Conservation (phyloP, 2,888 invertebrate species). For the Tubulanus polymorphus region DNA sequence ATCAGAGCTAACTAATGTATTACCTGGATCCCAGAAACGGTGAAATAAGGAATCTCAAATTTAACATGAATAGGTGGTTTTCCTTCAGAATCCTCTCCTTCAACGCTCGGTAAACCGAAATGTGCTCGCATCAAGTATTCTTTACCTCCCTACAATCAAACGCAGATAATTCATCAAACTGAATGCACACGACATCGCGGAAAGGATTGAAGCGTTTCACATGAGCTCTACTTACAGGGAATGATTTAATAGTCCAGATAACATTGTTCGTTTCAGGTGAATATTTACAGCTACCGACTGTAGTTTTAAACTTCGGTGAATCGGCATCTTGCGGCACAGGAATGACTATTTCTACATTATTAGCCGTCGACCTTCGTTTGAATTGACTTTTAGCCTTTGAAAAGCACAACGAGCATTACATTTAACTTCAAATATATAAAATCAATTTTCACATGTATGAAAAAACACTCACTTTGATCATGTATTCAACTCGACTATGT, state of each 20-base stretch:
- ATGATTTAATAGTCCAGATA: slow-evolving; percentile 96
- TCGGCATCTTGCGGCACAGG: slow-evolving; percentile 74
- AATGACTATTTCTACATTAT: slow-evolving; percentile 88
- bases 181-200: not conserved
- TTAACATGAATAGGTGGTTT: slow-evolving; percentile 97
- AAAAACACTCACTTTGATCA: slow-evolving; percentile 82
- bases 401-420: not conserved
- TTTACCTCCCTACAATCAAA: slow-evolving; percentile 72
- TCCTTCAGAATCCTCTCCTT: slow-evolving; percentile 89
- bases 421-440: slow-evolving; percentile 4
- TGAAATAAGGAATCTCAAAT: slow-evolving; percentile 98
- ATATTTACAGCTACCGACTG: slow-evolving; percentile 94
- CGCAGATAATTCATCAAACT: not conserved
- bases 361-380: slow-evolving; percentile 94
- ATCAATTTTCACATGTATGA: too few relatives aligned
- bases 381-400: slow-evolving; percentile 88
- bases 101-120: slow-evolving; percentile 93
- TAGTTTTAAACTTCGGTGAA: slow-evolving; percentile 96
- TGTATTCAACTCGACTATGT: slow-evolving; percentile 95
- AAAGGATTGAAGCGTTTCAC: not conserved
- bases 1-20: too few relatives aligned
- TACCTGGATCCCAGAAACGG: slow-evolving; percentile 98
- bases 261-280: slow-evolving; percentile 95
- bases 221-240: slow-evolving; percentile 62
- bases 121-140: slow-evolving; percentile 98